These are phyloP conservation scores for Malurus melanocephalus DNA, from an alignment of 2,113 vertebrate species.

Conservation along the genomic window DNA sequence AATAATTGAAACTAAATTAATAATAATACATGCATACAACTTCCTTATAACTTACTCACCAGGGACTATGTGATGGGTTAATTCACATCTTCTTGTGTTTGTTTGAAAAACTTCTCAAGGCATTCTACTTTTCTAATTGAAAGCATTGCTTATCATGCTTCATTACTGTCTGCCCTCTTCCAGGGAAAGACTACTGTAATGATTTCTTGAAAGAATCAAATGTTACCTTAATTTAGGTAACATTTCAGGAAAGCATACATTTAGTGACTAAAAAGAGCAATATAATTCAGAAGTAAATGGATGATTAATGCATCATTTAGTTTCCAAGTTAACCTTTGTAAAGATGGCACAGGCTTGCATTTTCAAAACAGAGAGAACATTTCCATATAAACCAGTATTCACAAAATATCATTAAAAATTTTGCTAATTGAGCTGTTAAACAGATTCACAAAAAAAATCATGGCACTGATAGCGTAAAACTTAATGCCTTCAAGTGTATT, in stretches of 20 bases:
- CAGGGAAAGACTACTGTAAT: background rate
- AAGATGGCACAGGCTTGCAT: background rate
- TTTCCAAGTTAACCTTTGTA: background rate
- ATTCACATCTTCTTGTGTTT: background rate
- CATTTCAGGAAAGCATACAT: background rate
- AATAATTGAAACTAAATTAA: background rate
- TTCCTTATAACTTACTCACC: background rate
- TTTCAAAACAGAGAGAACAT: background rate
- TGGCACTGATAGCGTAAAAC: background rate
- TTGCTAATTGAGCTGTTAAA: background rate
- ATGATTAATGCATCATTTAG: background rate
- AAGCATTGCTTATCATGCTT: background rate
- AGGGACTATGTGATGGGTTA: background rate
- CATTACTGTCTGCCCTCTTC: background rate
- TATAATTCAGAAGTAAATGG: background rate
- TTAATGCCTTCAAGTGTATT: background rate
- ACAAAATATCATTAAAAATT: background rate
- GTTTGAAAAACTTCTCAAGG: background rate
- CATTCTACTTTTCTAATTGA: background rate
- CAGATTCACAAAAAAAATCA: background rate
- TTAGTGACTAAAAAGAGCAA: background rate
- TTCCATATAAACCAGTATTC: background rate
- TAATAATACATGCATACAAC: too few relatives aligned
- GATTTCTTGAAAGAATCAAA: background rate
- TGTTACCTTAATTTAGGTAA: background rate